These are phyloP conservation scores for Pipistrellus pygmaeus DNA, from an alignment of 2,797 vertebrate genomes.

Conservation along the genomic window DNA sequence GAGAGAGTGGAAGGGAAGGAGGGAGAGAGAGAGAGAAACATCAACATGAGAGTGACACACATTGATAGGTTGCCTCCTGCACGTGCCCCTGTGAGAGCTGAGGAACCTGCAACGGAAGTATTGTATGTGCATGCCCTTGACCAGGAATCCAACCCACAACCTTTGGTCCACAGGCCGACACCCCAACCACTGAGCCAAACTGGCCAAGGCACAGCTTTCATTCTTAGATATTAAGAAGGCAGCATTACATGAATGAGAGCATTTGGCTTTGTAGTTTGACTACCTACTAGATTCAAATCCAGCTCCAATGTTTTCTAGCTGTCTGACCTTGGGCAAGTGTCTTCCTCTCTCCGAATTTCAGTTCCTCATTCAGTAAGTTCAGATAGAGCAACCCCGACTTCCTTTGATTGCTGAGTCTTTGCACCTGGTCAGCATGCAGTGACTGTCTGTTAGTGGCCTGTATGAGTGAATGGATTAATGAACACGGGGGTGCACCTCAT, in stretches of 20 bases:
- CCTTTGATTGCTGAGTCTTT: not conserved
- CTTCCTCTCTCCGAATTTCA: constrained; percentile 21
- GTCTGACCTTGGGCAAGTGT: not conserved
- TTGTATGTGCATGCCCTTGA: no score
- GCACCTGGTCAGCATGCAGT: not conserved
- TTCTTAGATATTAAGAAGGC: constrained; percentile 6
- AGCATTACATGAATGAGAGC: constrained; percentile 15
- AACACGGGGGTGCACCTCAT: not conserved
- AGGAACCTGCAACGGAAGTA: no score
- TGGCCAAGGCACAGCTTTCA: not conserved
- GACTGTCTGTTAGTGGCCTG: not conserved
- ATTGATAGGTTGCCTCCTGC: no score
- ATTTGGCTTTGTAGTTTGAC: not conserved
- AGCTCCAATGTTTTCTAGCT: not conserved
- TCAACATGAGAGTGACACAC: no score
- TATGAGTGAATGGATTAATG: not conserved
- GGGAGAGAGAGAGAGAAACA: no score
- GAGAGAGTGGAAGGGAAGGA: no score
- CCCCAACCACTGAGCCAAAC: no score
- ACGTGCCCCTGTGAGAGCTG: no score
- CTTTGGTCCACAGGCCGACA: no score
- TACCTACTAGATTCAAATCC: not conserved
- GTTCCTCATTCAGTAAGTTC: not conserved
- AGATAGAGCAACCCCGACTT: not conserved
- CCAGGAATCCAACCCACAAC: no score